Conservation (phyloP, 2,113 vertebrate genomes). For the Pituophis catenifer region DNA sequence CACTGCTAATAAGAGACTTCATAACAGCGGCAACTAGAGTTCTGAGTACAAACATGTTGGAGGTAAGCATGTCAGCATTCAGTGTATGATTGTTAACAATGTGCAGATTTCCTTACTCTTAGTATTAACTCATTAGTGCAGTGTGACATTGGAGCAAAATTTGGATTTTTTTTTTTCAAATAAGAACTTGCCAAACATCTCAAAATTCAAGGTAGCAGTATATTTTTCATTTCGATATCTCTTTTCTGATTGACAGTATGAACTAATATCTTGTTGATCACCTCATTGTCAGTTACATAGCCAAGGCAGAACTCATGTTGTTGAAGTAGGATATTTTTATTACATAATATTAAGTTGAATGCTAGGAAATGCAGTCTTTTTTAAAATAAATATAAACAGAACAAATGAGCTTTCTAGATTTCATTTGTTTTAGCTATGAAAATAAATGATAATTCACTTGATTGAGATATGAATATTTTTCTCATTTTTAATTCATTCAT, state of each 20-base stretch:
- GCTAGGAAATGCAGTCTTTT: background rate
- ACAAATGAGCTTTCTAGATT: background rate
- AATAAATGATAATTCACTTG: background rate
- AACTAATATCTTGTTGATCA: background rate
- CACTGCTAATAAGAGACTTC: conserved; percentile 90
- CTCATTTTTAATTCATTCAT: background rate
- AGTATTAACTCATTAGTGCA: conserved; percentile 64
- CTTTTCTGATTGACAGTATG: background rate
- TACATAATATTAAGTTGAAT: background rate
- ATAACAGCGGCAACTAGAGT: conserved; percentile 82
- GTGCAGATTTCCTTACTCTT: conserved; percentile 66
- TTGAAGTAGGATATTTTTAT: background rate
- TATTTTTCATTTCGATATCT: background rate
- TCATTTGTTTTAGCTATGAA: background rate
- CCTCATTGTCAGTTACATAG: background rate
- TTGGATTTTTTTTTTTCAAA: conserved; percentile 46
- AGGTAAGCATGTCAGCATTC: conserved; percentile 76
- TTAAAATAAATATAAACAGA: background rate
- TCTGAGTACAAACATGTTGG: conserved; percentile 76
- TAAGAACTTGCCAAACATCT: background rate
- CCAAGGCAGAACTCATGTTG: background rate
- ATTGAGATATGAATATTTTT: background rate
- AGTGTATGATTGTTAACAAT: conserved; percentile 47
- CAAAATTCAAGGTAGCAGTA: background rate
- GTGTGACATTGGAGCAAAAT: conserved; percentile 55